Evolutionary conservation across 2,113 vertebrate genomes (phyloP).

Genomic region (Porphyrio hochstetteri): DNA sequence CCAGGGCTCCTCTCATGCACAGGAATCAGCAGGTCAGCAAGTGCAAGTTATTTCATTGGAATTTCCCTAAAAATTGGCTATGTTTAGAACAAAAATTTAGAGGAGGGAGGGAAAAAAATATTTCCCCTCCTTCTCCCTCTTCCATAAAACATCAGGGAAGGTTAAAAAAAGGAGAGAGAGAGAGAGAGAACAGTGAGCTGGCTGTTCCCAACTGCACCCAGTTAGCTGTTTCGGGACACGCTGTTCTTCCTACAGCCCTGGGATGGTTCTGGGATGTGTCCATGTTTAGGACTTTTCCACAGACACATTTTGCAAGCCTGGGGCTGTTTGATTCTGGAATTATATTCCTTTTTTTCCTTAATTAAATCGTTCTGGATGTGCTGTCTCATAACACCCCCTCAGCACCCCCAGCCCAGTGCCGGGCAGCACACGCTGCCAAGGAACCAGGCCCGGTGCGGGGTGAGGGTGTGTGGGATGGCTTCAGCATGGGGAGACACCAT

Average conservation of each 20-base stretch:
- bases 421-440: background rate
- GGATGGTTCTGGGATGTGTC: background rate
- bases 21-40: background rate
- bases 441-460: background rate
- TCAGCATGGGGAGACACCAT: background rate
- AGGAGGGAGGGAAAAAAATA: background rate
- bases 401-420: background rate
- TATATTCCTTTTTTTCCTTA: background rate
- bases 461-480: background rate
- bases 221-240: background rate
- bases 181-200: background rate
- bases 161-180: background rate
- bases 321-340: background rate
- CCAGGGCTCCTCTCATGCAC: background rate
- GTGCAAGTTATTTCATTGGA: background rate
- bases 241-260: background rate
- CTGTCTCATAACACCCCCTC: background rate
- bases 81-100: background rate
- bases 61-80: background rate
- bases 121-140: background rate
- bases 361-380: background rate
- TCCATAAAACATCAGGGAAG: background rate
- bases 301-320: background rate
- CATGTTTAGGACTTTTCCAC: slow-evolving; percentile 19
- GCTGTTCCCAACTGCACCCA: background rate